Percentiles rank a stretch among this genome's conserved stretches.
phyloP scores from a whole-genome alignment of 2,797 vertebrate genomes.

The Melanotaenia pygmaea region DNA sequence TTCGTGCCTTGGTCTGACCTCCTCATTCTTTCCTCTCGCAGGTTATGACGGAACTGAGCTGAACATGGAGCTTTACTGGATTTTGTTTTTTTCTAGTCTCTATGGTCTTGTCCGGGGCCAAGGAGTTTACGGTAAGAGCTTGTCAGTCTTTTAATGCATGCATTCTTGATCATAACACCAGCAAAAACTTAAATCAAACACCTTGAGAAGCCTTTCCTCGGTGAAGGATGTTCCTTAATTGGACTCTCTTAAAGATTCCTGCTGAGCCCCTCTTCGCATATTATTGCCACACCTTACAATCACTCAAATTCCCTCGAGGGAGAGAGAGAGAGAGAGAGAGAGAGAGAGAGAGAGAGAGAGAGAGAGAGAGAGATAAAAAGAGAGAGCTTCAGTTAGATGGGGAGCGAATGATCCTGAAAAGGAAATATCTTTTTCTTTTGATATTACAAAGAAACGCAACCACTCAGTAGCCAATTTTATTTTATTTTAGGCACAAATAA shows the following conservation, averaged over 20 bases:
- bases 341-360: too few species aligned
- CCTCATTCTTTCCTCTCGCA: constrained; percentile 36
- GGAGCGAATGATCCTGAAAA: constrained; percentile 64
- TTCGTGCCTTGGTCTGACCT: constrained; percentile 7
- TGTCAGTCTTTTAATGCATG: constrained; percentile 17
- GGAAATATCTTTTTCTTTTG: constrained; percentile 25
- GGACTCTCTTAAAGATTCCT: too few species aligned
- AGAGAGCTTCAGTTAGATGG: constrained; percentile 46
- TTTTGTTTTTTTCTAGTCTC: constrained; percentile 84
- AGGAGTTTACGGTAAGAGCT: constrained; percentile 86
- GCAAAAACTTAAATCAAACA: constrained; percentile 19
- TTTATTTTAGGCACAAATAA: constrained; percentile 8
- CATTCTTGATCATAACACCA: constrained; percentile 19
- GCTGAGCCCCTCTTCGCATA: too few species aligned
- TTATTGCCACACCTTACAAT: too few species aligned
- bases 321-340: too few species aligned
- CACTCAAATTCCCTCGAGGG: too few species aligned
- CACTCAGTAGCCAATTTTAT: constrained; percentile 41
- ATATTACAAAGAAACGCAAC: constrained; percentile 31
- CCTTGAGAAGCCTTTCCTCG: constrained; percentile 18
- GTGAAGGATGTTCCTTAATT: constrained; percentile 19
- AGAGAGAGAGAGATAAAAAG: too few species aligned
- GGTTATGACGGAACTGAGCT: constrained; percentile 85
- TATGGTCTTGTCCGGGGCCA: constrained; percentile 75
- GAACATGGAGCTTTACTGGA: constrained; percentile 88